Evolutionary conservation across 2,888 invertebrate species (phyloP), one percentile per base, ranked within the genome.

Genomic region (Meiosimyza platycephala): DNA sequence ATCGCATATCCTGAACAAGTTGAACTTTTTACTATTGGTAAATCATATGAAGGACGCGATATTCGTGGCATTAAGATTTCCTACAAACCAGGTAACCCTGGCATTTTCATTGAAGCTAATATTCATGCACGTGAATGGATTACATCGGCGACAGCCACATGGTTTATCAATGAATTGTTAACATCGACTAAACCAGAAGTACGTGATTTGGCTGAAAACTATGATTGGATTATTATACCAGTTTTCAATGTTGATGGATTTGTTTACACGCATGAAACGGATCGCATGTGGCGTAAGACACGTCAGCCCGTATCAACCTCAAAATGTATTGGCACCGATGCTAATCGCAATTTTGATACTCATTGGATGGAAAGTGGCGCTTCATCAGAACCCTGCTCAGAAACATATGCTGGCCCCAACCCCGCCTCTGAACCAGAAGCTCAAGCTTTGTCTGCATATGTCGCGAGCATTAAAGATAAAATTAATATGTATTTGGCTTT

Each of bases 161-260:
- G 91, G 87, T 89, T 94, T 65, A 90, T 94, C 40, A 91, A 93
- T 77, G 89, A 93, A 83, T 85, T 94, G 16, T 84, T 94, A n/a
- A 91, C 90, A 0, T 92, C 91, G 54, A 81, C 82, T 1, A 89
- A 92, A 76, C 78, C 88, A 1, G 87, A 86, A 48, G 88, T 92
- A 0, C 88, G 90, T 33, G 82, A 86, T 12, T 84, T 94, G 79
- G 91, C 92, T 1, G 90, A 93, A 75, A 88, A 88, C 71, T 91
- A 92, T 77, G 92, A 94, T 78, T 94, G 93, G 93, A 92, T 93
- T 80, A 89, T 94, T 74, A 89, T 94, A 72, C 94, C 94, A 0
- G 90, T 92, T 0, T 86, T 89, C 3, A 94, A 94, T 84, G 93
- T 93, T 50, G 94, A 94, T 86, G 94, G 94, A n/a, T 94, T 92